These are phyloP conservation scores for Megaleporinus macrocephalus DNA, from an alignment of 2,113 vertebrate species.

Conservation along the genomic window DNA sequence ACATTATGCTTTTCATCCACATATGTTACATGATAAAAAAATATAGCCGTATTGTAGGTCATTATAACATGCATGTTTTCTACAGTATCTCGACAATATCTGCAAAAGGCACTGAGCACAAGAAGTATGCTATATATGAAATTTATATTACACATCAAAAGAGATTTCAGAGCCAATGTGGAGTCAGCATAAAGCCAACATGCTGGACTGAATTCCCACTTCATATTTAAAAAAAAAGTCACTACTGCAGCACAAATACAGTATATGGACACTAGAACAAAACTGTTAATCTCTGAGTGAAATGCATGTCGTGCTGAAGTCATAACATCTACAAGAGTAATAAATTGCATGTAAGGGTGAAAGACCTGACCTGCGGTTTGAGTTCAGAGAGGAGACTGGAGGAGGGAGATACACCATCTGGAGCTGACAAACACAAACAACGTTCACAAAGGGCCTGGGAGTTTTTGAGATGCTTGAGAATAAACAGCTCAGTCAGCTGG, in stretches of 20 bases:
- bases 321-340: conserved; percentile 26
- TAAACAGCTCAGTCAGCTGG: conserved; percentile 50
- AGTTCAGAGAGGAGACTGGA: conserved; percentile 44
- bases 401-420: conserved; percentile 50
- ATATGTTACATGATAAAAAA: not conserved
- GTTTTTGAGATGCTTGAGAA: conserved; percentile 45
- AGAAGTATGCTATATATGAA: not conserved
- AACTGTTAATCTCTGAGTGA: conserved; percentile 10
- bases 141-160: conserved; percentile 33
- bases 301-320: conserved; percentile 23
- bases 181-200: conserved; percentile 42
- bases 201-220: conserved; percentile 28
- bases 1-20: not conserved
- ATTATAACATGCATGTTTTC: not conserved
- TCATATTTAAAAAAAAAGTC: conserved; percentile 38
- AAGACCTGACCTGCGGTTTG: conserved; percentile 25
- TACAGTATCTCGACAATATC: not conserved
- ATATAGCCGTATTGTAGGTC: not conserved
- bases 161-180: conserved; percentile 29
- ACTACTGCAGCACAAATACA: conserved; percentile 26
- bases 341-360: conserved; percentile 2
- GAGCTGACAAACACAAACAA: conserved; percentile 55
- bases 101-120: not conserved
- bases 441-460: conserved; percentile 49
- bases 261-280: not conserved